These are phyloP conservation scores for Rhinichthys klamathensis DNA, from an alignment of 2,113 vertebrate species.

Conservation along the genomic window DNA sequence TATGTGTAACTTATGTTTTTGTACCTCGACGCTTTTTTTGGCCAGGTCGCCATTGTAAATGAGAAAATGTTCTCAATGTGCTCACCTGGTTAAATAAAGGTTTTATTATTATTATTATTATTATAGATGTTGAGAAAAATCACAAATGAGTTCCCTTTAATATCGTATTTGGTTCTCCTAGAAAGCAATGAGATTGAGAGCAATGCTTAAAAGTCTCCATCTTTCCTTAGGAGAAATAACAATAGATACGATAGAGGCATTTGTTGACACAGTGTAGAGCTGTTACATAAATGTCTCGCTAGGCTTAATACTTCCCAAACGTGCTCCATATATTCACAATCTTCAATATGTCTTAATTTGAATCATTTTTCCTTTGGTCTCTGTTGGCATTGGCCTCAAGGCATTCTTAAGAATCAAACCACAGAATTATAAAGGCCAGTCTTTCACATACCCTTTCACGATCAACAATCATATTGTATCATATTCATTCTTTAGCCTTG, in stretches of 20 bases:
- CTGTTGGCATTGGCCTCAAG: conserved; percentile 6
- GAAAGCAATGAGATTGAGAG: background rate
- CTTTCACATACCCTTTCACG: background rate
- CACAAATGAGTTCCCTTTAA: too few relatives aligned
- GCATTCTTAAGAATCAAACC: background rate
- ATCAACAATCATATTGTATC: conserved; percentile 7
- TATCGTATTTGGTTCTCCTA: background rate
- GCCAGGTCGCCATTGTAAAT: too few relatives aligned
- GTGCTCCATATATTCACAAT: background rate
- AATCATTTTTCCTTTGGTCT: background rate
- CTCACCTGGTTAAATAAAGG: too few relatives aligned
- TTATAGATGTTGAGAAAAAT: too few relatives aligned
- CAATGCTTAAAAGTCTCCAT: background rate
- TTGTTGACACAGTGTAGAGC: background rate
- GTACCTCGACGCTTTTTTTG: too few relatives aligned
- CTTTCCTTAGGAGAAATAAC: background rate
- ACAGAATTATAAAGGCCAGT: conserved; percentile 7
- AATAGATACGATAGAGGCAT: background rate
- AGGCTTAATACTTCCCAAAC: background rate
- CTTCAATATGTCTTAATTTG: background rate
- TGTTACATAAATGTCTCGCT: background rate
- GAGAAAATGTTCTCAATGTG: too few relatives aligned
- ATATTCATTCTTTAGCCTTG: conserved; percentile 6
- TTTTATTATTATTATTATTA: too few relatives aligned
- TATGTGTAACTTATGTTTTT: too few relatives aligned